Base-by-base conservation (phyloP, 2,888 invertebrate genomes). In the Hecatera dysodea region DNA sequence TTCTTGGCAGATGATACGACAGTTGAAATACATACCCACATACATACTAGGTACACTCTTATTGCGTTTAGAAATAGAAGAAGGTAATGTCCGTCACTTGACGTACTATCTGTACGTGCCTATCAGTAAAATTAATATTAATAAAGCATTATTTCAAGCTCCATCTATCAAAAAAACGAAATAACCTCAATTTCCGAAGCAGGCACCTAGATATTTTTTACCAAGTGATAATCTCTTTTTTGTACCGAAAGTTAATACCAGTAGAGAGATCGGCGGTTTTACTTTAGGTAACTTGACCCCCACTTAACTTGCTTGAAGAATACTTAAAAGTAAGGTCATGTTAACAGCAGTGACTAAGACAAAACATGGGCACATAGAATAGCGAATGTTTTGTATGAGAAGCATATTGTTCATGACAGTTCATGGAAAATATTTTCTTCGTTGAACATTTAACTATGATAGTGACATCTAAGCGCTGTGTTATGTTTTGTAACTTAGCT, bases 251-350 rank as follows among this genome's bases (percentile, higher is more conserved):
- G 50, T 59, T 57, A 72, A 82, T 59, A 80, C 78, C 80, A 64
- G 75, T 75, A 78, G 80, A 56, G 39, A 3, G 46, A 52, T 50
- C 24, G 63, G 17, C 72, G 67, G 77, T 60, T 52, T 67, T 52
- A 24, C 75, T 82, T 75, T 72, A 59, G 48, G 75, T 80, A 80
- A 82, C 69, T 55, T 65, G 67, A 77, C 72, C 52, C 77, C 65
- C 50, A 61, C 60, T 64, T 77, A 55, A 46, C 19, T 65, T 27
- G 22, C 33, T 42, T 70, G 24, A 44, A 60, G 29, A 29, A 39
- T 33, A 63, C 48, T 62, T 62, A 50, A 62, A 62, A 48, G 42
- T 60, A 63, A 42, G 6, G 48, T 70, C 2, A 5, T 42, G 48
- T 36, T 42, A 59, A 48, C 12, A 29, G 29, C 5, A 56, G 44